Conservation (phyloP, 2,888 invertebrate genomes). For the Chorisops tibialis region DNA sequence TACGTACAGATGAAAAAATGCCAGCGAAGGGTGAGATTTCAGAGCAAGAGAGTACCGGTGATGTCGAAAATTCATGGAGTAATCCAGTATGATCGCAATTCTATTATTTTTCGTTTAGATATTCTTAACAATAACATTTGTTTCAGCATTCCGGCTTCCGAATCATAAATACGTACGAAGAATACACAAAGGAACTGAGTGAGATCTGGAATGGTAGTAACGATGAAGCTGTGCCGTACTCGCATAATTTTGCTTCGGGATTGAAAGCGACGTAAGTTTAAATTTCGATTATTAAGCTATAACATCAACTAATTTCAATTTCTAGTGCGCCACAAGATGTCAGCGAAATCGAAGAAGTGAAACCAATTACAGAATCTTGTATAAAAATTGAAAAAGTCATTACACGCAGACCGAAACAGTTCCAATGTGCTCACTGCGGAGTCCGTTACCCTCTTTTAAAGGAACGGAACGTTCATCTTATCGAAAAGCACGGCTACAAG, state of each 20-base stretch:
- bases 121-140: background rate
- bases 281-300: background rate
- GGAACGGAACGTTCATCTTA: slow-evolving; percentile 50
- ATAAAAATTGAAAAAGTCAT: slow-evolving; percentile 3
- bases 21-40: slow-evolving; percentile 82
- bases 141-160: slow-evolving; percentile 21
- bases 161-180: slow-evolving; percentile 37
- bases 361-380: background rate
- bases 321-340: background rate
- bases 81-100: slow-evolving; percentile 54
- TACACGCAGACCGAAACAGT: slow-evolving; percentile 39
- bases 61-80: slow-evolving; percentile 71
- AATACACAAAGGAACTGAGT: slow-evolving; percentile 33
- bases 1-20: slow-evolving; percentile 82
- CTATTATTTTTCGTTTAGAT: background rate
- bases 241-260: background rate
- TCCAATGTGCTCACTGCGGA: slow-evolving; percentile 49
- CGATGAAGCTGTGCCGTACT: slow-evolving; percentile 41
- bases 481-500: slow-evolving; percentile 47
- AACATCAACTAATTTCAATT: background rate
- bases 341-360: background rate
- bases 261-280: slow-evolving; percentile 10
- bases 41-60: slow-evolving; percentile 81
- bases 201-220: slow-evolving; percentile 46
- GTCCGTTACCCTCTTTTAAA: slow-evolving; percentile 46